Evolutionary conservation across 2,113 vertebrate genomes (phyloP).

Genomic region (Ictalurus punctatus): DNA sequence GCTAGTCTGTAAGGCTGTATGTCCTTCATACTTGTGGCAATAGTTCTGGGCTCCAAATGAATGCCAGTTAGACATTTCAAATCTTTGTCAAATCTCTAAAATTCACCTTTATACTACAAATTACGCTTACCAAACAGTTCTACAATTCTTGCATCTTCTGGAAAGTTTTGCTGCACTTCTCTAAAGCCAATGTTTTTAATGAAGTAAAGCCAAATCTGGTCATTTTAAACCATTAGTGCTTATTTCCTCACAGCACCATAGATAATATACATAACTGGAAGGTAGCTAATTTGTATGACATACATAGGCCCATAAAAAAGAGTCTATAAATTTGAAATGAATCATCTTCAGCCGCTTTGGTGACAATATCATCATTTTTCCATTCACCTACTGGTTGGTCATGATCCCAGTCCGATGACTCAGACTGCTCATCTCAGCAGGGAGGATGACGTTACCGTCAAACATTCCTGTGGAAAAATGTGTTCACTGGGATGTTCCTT

Average conservation of each 20-base stretch:
- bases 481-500: conserved; percentile 16
- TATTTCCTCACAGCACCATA: background rate
- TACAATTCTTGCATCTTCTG: background rate
- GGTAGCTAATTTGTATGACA: background rate
- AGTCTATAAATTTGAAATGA: conserved; percentile 12
- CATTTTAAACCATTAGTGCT: background rate
- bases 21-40: conserved; percentile 28
- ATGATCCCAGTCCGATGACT: conserved; percentile 12
- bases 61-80: conserved; percentile 16
- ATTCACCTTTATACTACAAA: background rate
- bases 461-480: conserved; percentile 37
- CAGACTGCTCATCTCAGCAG: conserved; percentile 13
- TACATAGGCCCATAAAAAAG: conserved; percentile 7
- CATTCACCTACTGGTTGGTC: conserved; percentile 18
- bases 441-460: conserved; percentile 3
- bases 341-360: background rate
- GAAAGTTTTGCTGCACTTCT: background rate
- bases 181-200: background rate
- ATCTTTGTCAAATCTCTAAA: background rate
- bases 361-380: background rate
- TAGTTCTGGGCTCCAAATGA: background rate
- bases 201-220: background rate
- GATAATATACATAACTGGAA: background rate
- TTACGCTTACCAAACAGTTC: background rate
- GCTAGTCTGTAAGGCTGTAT: conserved; percentile 1